Evolutionary conservation across 1,140 invertebrate species (phyloP), one percentile per base, ranked within the genome.

Genomic region (Varroa destructor): DNA sequence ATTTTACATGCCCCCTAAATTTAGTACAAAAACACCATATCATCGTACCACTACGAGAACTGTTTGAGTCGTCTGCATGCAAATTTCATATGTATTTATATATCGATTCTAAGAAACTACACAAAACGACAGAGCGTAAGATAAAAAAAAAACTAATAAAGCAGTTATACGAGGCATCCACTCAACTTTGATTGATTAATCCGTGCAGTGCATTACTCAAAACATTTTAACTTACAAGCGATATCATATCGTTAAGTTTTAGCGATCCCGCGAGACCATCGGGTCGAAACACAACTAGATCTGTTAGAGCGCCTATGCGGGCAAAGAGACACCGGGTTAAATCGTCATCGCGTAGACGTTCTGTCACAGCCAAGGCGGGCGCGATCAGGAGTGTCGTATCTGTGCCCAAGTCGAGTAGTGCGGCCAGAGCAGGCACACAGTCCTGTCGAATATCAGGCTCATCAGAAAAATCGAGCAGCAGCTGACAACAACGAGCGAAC

Each of bases 301-400:
- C 61, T 12, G 14, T 40, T 12, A 67, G 2, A 14, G 61, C 61
- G 12, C 61, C 61, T 12, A 67, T 43, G 5, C 46, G 40, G 5
- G 40, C 40, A 8, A 40, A 67, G 36, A 67, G 46, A 43, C 46
- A 40, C 46, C 61, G 61, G 14, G 61, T 46, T 46, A 67, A 37
- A 1, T 40, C 3, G 12, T 67, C 61, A 67, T n/a, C 61, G 1
- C 46, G 12, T 40, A 67, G 10, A 4, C 61, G 61, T 14, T 46
- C 37, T 1, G 46, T 67, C 1, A 67, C 37, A 2, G 61, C 61
- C 61, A 67, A 8, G 14, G 46, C 46, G 40, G 61, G 61, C n/a
- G 61, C 61, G 10, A 67, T 46, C 12, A 67, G 61, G 2, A 67
- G 40, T 14, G 36, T 67, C 10, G 46, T 12, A 67, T 67, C 61